These are phyloP conservation scores for Tetrapedia diversipes DNA, from an alignment of 2,888 invertebrate species.

Conservation along the genomic window DNA sequence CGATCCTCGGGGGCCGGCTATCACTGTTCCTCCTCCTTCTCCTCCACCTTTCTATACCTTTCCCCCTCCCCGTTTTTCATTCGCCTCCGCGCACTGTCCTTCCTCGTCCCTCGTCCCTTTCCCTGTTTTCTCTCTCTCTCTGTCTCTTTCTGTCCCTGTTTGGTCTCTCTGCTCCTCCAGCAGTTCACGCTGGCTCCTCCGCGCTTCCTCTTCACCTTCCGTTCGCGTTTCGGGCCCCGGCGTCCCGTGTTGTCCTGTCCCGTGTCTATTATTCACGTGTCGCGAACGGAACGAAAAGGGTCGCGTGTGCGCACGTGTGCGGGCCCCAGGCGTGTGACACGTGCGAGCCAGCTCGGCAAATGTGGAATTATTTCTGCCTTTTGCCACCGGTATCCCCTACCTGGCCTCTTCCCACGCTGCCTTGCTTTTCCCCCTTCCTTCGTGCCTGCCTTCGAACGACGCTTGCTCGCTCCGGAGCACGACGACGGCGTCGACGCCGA, in stretches of 20 bases:
- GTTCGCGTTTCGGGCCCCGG: not conserved
- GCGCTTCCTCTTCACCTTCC: conserved; percentile 13
- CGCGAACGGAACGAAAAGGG: conserved; percentile 34
- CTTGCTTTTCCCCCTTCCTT: conserved; percentile 43
- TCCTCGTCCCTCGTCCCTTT: not conserved
- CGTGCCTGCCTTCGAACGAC: conserved; percentile 48
- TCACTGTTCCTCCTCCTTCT: conserved; percentile 33
- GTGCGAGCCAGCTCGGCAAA: conserved; percentile 63
- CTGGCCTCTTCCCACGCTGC: conserved; percentile 47
- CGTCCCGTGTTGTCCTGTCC: not conserved
- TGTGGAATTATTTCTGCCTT: conserved; percentile 68
- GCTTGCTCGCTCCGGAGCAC: conserved; percentile 55
- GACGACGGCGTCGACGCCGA: conserved; percentile 61
- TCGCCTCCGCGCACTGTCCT: conserved; percentile 18
- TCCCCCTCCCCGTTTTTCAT: conserved; percentile 9
- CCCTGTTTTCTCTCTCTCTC: no score
- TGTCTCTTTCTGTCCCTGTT: not conserved
- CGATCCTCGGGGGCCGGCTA: conserved; percentile 47
- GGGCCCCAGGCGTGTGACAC: conserved; percentile 44
- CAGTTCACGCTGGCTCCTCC: not conserved
- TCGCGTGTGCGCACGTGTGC: conserved; percentile 55
- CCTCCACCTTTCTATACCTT: conserved; percentile 9
- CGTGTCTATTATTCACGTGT: conserved; percentile 43
- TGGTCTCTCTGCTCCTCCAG: no score
- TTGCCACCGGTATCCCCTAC: conserved; percentile 52